A percentile compares a stretch with the other conserved stretches of the same genome.
phyloP scores from a whole-genome alignment of 64 coral and sea anemone species.

The Dendronephthya gigantea region DNA sequence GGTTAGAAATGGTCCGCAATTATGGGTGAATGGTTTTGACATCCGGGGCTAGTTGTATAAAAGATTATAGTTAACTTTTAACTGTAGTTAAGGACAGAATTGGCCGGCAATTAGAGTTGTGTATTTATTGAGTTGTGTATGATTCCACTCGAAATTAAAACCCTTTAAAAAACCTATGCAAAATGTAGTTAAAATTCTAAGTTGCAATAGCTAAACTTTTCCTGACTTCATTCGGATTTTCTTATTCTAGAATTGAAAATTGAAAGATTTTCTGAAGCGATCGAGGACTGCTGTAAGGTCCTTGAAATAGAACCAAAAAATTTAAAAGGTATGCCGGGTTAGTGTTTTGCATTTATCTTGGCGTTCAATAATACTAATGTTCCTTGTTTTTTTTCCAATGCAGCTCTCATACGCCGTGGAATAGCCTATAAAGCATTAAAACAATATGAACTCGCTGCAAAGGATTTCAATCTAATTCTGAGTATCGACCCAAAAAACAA shows the following conservation, averaged over 20 bases:
- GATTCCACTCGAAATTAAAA: too few relatives aligned
- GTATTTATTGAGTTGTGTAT: too few relatives aligned
- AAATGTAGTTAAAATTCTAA: too few relatives aligned
- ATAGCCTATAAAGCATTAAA: conserved; percentile 52
- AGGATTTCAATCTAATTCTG: conserved; percentile 56
- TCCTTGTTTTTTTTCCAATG: neutral
- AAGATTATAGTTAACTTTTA: too few relatives aligned
- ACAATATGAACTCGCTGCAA: conserved; percentile 24
- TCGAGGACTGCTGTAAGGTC: conserved; percentile 59
- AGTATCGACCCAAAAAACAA: conserved; percentile 76
- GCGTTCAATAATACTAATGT: too few relatives aligned
- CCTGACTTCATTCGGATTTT: neutral
- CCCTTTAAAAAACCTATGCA: too few relatives aligned
- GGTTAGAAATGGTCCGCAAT: conserved; percentile 16
- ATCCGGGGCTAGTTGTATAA: too few relatives aligned
- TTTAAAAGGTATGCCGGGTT: conserved; percentile 73
- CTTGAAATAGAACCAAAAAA: conserved; percentile 63
- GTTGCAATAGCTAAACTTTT: too few relatives aligned
- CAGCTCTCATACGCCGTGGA: conserved; percentile 66
- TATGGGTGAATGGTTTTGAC: too few relatives aligned
- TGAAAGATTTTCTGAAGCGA: conserved; percentile 47
- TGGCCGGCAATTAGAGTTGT: too few relatives aligned
- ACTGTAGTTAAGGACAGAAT: too few relatives aligned
- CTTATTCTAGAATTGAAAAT: conserved; percentile 23
- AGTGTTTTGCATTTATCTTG: too few relatives aligned